Percentiles rank a stretch among this genome's conserved stretches.
These are phyloP conservation scores for Rissa tridactyla DNA, from an alignment of 2,113 vertebrate genomes.

Conservation along the genomic window DNA sequence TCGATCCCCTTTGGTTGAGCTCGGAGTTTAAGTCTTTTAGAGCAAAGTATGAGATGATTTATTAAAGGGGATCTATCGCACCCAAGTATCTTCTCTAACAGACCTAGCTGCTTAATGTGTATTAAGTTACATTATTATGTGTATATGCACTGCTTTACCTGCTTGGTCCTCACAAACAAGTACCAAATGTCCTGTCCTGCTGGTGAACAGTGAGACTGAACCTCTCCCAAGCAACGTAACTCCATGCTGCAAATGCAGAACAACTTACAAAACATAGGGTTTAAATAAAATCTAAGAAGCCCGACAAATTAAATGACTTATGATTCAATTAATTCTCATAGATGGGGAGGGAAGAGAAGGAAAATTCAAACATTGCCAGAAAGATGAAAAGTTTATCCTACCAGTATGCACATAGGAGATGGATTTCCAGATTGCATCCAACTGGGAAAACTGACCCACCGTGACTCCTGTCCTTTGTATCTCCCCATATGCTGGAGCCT, in stretches of 20 bases:
- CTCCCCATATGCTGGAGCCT: constrained; percentile 44
- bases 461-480: constrained; percentile 58
- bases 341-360: background rate
- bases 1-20: background rate
- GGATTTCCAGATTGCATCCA: constrained; percentile 72
- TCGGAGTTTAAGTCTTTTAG: background rate
- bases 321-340: background rate
- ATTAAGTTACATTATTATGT: background rate
- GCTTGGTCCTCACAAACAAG: background rate
- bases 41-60: background rate
- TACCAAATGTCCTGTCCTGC: background rate
- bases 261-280: background rate
- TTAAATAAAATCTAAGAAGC: background rate
- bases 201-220: background rate
- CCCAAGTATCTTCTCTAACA: background rate
- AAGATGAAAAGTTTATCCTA: background rate
- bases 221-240: background rate
- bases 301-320: background rate
- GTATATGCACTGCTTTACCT: background rate
- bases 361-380: background rate
- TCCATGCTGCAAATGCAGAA: background rate
- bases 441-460: constrained; percentile 73
- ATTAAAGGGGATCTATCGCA: background rate
- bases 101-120: background rate
- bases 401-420: constrained; percentile 72